Evolutionary conservation across 2,888 invertebrate species (phyloP).

Genomic region (Phyllotreta striolata): DNA sequence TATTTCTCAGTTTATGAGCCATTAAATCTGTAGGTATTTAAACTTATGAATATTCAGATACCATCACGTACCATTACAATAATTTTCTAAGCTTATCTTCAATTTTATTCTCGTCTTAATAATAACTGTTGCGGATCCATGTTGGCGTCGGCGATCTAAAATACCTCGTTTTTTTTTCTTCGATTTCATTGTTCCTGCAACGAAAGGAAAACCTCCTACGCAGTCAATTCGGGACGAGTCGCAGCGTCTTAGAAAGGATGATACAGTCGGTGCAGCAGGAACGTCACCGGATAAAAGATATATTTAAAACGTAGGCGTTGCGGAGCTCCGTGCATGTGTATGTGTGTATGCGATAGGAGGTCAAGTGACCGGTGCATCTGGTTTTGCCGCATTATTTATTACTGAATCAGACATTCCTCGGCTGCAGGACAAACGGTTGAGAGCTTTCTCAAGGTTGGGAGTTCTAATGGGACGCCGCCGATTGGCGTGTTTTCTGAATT

Average conservation of each 20-base stretch:
- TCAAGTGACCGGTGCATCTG: conserved; percentile 38
- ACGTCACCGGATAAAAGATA: conserved; percentile 23
- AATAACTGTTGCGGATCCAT: too few relatives aligned
- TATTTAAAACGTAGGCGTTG: conserved; percentile 29
- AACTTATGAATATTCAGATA: too few relatives aligned
- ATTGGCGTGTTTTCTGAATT: neutral
- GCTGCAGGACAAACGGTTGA: conserved; percentile 24
- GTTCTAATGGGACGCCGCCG: conserved; percentile 15
- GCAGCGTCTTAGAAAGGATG: conserved; percentile 15
- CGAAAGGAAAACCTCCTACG: neutral
- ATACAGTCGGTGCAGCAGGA: conserved; percentile 14
- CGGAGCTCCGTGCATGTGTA: conserved; percentile 5
- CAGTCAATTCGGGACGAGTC: neutral
- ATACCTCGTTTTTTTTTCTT: too few relatives aligned
- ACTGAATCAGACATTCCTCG: conserved; percentile 36
- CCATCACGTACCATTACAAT: too few relatives aligned
- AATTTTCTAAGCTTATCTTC: too few relatives aligned
- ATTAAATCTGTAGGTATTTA: too few relatives aligned
- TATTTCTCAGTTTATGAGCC: too few relatives aligned
- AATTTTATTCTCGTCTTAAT: too few relatives aligned
- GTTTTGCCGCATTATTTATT: conserved; percentile 34
- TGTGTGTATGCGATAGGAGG: conserved; percentile 27
- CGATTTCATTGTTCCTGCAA: neutral
- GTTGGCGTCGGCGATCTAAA: too few relatives aligned
- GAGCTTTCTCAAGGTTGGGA: conserved; percentile 24